Conservation (phyloP, 2,888 invertebrate species). For the Aporophyla lueneburgensis region DNA sequence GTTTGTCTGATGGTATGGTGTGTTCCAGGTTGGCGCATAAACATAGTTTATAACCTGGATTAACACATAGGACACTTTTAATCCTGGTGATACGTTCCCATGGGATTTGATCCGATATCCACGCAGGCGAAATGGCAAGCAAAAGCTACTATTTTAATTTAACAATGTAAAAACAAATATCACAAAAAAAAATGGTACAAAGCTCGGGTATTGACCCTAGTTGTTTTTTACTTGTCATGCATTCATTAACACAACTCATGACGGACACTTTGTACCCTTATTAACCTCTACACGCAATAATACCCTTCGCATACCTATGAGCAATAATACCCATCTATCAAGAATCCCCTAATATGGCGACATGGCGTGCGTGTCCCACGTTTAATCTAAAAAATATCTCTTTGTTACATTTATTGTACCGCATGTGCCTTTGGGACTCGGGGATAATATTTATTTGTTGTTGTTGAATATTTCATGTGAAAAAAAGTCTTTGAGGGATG, state of each 20-base stretch:
- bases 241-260: background rate
- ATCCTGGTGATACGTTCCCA: no score
- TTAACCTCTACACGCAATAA: slow-evolving; percentile 10
- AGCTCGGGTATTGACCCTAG: no score
- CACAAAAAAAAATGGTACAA: no score
- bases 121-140: no score
- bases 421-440: slow-evolving; percentile 34
- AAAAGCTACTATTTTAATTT: no score
- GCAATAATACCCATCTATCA: slow-evolving; percentile 27
- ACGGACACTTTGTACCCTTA: background rate
- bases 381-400: slow-evolving; percentile 51
- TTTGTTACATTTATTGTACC: slow-evolving; percentile 51
- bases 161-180: no score
- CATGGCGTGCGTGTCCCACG: slow-evolving; percentile 9
- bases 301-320: slow-evolving; percentile 14
- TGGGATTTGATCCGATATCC: no score
- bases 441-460: slow-evolving; percentile 50
- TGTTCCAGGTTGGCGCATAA: no score
- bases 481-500: slow-evolving; percentile 50
- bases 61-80: no score
- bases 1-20: no score
- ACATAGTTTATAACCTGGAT: no score
- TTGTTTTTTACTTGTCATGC: background rate
- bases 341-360: slow-evolving; percentile 18
- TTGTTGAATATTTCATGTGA: slow-evolving; percentile 56